These are phyloP conservation scores for Bothrops jararaca DNA, from an alignment of 2,113 vertebrate genomes.

Conservation along the genomic window DNA sequence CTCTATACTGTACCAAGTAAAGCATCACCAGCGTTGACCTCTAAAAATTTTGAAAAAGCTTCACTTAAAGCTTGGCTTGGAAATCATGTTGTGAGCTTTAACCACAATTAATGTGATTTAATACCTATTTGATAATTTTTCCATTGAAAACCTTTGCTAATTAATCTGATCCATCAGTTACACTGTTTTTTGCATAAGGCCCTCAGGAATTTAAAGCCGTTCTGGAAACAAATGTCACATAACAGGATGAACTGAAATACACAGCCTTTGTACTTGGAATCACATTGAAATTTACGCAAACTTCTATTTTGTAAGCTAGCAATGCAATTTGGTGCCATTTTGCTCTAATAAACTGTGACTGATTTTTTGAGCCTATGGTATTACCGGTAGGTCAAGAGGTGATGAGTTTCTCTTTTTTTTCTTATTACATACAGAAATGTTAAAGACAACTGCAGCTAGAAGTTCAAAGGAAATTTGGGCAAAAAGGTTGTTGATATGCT, in stretches of 20 bases:
- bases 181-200: not conserved
- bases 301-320: not conserved
- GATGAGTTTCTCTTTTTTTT: not conserved
- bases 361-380: not conserved
- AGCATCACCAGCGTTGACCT: not conserved
- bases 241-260: not conserved
- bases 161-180: not conserved
- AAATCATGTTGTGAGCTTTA: not conserved
- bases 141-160: not conserved
- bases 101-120: not conserved
- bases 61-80: not conserved
- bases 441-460: not conserved
- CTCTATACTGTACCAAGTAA: not conserved
- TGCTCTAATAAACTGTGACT: not conserved
- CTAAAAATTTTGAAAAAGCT: not conserved
- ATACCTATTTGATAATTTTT: not conserved
- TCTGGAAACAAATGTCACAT: not conserved
- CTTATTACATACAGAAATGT: not conserved
- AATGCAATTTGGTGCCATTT: not conserved
- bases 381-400: not conserved
- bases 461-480: not conserved
- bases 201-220: not conserved
- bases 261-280: not conserved
- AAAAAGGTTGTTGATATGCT: not conserved
- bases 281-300: not conserved